Evolutionary conservation across 2,797 vertebrate genomes (phyloP).

Genomic region (Rhodeus uyekii): DNA sequence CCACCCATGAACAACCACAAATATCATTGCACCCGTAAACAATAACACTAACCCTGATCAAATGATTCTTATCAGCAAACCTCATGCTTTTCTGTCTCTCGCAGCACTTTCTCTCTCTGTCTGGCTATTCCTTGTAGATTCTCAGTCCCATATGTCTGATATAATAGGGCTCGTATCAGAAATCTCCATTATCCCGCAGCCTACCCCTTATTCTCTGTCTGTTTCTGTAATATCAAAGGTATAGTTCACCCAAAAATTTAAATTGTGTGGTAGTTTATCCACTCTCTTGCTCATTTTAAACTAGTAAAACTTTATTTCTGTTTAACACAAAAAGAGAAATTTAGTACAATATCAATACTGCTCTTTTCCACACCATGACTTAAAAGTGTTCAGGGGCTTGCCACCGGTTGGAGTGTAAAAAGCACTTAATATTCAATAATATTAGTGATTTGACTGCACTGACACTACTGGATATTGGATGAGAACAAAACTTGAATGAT

Average conservation of each 20-base stretch:
- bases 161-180: neutral
- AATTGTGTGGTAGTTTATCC: neutral
- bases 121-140: neutral
- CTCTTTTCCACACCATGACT: neutral
- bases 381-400: neutral
- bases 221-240: neutral
- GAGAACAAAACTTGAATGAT: neutral
- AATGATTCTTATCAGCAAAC: conserved; percentile 13
- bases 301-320: neutral
- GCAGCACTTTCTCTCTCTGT: neutral
- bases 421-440: neutral
- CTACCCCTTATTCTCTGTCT: neutral
- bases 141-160: neutral
- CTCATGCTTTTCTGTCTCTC: neutral
- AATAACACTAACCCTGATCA: neutral
- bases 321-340: neutral
- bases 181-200: conserved; percentile 5
- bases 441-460: neutral
- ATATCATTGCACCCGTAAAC: neutral
- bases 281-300: neutral
- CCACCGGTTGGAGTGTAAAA: neutral
- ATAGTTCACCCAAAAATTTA: neutral
- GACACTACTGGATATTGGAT: neutral
- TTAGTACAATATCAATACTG: neutral
- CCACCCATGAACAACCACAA: neutral